A percentile compares a stretch with the other conserved stretches of the same genome.
Evolutionary conservation across 2,888 invertebrate species (phyloP).

Genomic region (Pachycephus smyrnensis): DNA sequence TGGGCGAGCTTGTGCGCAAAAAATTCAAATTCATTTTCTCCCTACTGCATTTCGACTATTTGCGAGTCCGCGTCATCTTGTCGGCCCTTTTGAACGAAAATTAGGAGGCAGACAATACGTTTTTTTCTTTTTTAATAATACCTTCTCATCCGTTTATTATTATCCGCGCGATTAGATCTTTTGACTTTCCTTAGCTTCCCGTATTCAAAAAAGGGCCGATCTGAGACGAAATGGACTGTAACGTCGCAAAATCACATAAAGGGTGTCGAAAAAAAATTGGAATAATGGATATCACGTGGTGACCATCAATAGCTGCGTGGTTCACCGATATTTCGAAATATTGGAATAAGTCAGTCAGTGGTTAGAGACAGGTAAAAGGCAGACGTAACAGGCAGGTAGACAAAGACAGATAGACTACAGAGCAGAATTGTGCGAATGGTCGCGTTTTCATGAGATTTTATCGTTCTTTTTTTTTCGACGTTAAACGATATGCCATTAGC

Average conservation of each 20-base stretch:
- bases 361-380: slow-evolving; percentile 34
- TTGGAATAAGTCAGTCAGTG: slow-evolving; percentile 35
- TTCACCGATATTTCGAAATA: not conserved
- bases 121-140: no score
- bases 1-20: slow-evolving; percentile 56
- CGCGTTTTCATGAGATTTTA: not conserved
- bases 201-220: not conserved
- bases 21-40: slow-evolving; percentile 15
- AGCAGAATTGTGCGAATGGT: not conserved
- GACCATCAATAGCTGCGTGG: not conserved
- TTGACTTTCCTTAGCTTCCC: not conserved
- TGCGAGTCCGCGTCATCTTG: not conserved
- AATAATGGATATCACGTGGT: not conserved
- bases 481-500: not conserved
- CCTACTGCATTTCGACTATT: not conserved
- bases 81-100: not conserved
- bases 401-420: slow-evolving; percentile 26
- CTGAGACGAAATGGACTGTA: not conserved
- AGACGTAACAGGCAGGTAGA: not conserved
- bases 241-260: not conserved
- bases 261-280: not conserved
- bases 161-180: not conserved
- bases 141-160: not conserved
- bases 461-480: not conserved
- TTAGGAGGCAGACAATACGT: no score